Conservation (phyloP, 2,888 invertebrate species). For the Watsonalla binaria region DNA sequence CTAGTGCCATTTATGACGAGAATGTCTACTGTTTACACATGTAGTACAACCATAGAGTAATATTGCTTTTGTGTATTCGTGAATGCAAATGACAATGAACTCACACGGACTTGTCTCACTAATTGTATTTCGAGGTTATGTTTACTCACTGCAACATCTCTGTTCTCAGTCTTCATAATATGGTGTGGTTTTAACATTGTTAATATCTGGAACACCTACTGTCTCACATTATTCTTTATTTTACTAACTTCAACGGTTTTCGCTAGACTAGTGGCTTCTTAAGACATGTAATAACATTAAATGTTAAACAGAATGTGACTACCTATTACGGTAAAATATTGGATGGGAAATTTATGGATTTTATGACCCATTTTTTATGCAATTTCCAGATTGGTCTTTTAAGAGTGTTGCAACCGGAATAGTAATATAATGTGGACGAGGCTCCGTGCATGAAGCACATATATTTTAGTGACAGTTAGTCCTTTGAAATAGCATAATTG, state of each 20-base stretch:
- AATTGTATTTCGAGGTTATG: slow-evolving; percentile 14
- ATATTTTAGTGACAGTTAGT: slow-evolving; percentile 36
- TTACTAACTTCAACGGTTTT: background rate
- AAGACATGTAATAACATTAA: background rate
- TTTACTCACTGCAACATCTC: slow-evolving; percentile 11
- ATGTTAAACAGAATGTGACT: slow-evolving; percentile 9
- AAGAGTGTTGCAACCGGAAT: slow-evolving; percentile 73
- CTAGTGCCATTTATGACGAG: slow-evolving; percentile 62
- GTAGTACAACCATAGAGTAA: background rate
- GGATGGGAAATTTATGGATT: background rate
- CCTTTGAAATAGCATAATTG: slow-evolving; percentile 46
- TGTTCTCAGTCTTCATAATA: background rate
- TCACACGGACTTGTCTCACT: slow-evolving; percentile 22
- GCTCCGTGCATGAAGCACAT: slow-evolving; percentile 39
- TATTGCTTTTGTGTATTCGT: slow-evolving; percentile 23
- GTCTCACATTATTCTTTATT: background rate
- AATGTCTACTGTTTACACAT: background rate
- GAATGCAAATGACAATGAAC: slow-evolving; percentile 23
- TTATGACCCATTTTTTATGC: slow-evolving; percentile 29
- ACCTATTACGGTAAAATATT: slow-evolving; percentile 15
- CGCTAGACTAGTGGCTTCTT: background rate
- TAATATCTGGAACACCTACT: background rate
- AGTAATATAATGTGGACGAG: slow-evolving; percentile 53
- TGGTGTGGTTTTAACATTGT: background rate
- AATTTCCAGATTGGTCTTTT: slow-evolving; percentile 77